These are phyloP conservation scores for Meteorus colon DNA, from an alignment of 2,888 invertebrate species.

Conservation along the genomic window DNA sequence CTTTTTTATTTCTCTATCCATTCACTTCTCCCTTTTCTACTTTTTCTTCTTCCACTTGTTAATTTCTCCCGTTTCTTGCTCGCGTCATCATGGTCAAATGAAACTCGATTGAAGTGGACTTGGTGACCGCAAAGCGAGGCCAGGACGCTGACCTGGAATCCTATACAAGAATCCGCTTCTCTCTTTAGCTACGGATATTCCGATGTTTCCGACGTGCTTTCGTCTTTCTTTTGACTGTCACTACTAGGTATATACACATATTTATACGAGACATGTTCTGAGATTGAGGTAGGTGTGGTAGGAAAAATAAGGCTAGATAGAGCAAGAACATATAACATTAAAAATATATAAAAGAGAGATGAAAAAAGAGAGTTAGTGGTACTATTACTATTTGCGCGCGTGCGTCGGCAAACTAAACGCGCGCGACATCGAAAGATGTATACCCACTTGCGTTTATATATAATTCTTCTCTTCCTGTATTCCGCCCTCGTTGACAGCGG, in stretches of 20 bases:
- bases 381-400: constrained; percentile 26
- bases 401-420: constrained; percentile 16
- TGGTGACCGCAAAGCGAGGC: constrained; percentile 63
- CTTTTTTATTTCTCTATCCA: constrained; percentile 17
- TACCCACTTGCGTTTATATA: background rate
- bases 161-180: constrained; percentile 61
- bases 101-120: constrained; percentile 51
- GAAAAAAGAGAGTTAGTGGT: background rate
- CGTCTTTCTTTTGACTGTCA: constrained; percentile 8
- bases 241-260: constrained; percentile 15
- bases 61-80: constrained; percentile 38
- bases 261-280: constrained; percentile 8
- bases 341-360: background rate
- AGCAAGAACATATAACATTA: background rate
- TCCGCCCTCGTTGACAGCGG: constrained; percentile 26
- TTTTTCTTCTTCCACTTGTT: constrained; percentile 27
- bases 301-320: background rate
- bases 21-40: constrained; percentile 32
- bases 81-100: constrained; percentile 42
- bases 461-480: background rate
- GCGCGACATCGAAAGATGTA: background rate
- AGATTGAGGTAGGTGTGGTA: background rate
- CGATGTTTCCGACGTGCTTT: background rate
- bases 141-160: constrained; percentile 71
- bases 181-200: constrained; percentile 31